Conservation (phyloP, 92 coral and sea anemone species). For the Phenganax marumi region DNA sequence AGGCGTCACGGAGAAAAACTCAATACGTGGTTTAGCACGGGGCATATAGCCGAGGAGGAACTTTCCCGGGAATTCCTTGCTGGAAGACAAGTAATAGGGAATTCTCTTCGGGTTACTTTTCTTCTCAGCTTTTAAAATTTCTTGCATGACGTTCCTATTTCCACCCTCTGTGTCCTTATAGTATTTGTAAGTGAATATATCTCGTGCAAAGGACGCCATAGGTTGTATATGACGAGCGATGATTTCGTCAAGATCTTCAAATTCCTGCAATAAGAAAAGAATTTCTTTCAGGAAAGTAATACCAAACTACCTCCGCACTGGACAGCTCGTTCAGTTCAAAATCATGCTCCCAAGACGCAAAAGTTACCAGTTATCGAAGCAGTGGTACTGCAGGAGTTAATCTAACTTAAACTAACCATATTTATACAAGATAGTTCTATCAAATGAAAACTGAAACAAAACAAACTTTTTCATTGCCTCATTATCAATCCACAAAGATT, state of each 20-base stretch:
- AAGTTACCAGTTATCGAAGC: too few species aligned
- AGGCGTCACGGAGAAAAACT: slow-evolving; percentile 78
- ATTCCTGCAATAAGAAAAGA: slow-evolving; percentile 61
- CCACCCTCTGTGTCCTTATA: slow-evolving; percentile 83
- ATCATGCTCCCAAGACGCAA: too few species aligned
- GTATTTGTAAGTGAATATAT: slow-evolving; percentile 77
- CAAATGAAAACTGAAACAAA: background rate
- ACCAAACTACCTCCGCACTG: too few species aligned
- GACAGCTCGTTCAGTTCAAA: too few species aligned
- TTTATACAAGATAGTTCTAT: background rate
- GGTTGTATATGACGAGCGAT: slow-evolving; percentile 98
- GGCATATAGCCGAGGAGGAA: slow-evolving; percentile 91
- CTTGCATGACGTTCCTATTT: slow-evolving; percentile 70
- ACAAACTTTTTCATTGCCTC: slow-evolving; percentile 61
- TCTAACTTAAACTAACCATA: background rate
- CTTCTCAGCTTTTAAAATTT: slow-evolving; percentile 68
- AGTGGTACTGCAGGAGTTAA: too few species aligned
- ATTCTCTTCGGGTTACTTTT: slow-evolving; percentile 83
- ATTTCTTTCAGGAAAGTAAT: background rate
- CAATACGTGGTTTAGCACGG: slow-evolving; percentile 81
- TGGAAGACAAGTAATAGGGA: slow-evolving; percentile 75
- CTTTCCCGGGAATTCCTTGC: slow-evolving; percentile 91
- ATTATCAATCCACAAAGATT: slow-evolving; percentile 94
- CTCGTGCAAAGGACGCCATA: slow-evolving; percentile 92
- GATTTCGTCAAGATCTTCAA: slow-evolving; percentile 96